Evolutionary conservation across 2,888 invertebrate genomes (phyloP).

Genomic region (Lathronympha strigana): DNA sequence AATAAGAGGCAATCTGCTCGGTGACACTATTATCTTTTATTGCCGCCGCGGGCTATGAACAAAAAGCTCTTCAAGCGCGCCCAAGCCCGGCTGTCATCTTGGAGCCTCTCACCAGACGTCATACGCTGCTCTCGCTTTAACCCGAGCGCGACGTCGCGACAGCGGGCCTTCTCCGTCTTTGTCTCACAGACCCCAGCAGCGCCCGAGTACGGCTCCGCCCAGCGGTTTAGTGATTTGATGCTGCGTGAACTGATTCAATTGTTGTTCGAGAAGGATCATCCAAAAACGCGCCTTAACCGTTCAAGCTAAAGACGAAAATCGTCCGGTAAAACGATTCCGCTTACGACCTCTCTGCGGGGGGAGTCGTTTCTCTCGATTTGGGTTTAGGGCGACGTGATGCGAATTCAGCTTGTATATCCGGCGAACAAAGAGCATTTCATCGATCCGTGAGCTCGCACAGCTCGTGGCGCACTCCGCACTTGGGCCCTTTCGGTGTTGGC

Average conservation of each 20-base stretch:
- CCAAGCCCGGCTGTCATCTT: conserved; percentile 77
- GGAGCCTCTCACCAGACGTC: conserved; percentile 64
- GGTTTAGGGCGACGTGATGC: conserved; percentile 82
- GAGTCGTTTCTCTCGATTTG: conserved; percentile 83
- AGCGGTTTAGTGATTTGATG: conserved; percentile 85
- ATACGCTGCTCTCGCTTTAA: conserved; percentile 69
- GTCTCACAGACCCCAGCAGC: conserved; percentile 76
- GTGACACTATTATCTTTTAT: conserved; percentile 81
- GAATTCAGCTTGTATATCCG: conserved; percentile 81
- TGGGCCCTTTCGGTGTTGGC: conserved; percentile 62
- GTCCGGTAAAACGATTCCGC: conserved; percentile 77
- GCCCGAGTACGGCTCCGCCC: conserved; percentile 82
- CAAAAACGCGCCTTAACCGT: conserved; percentile 77
- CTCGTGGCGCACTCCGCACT: conserved; percentile 63
- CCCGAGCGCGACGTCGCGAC: conserved; percentile 51
- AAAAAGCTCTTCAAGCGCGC: conserved; percentile 77
- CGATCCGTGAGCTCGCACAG: conserved; percentile 64
- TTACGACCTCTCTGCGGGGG: conserved; percentile 78
- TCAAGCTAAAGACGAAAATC: conserved; percentile 80
- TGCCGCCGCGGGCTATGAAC: conserved; percentile 72
- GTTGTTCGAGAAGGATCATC: conserved; percentile 68
- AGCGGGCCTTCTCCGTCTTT: conserved; percentile 69
- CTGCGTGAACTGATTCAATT: conserved; percentile 85
- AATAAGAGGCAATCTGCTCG: conserved; percentile 81
- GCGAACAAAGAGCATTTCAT: conserved; percentile 79